Conservation (phyloP, 1,140 invertebrate species). For the Euura lappo region DNA sequence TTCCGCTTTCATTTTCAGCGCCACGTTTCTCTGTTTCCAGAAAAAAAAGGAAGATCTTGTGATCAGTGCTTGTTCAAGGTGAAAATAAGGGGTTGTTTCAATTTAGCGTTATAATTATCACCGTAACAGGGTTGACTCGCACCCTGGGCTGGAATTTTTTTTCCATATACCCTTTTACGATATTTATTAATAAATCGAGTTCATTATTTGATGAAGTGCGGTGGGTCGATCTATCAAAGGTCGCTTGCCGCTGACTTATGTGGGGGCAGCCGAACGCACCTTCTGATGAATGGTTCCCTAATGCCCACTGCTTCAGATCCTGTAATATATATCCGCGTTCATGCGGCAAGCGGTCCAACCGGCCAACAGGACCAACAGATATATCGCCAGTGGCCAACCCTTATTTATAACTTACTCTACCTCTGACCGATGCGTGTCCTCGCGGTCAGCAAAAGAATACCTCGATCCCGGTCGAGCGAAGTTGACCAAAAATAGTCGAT, state of each 20-base stretch:
- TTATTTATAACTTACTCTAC: constrained; percentile 1
- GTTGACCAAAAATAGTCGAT: no score
- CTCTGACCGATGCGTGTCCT: not conserved
- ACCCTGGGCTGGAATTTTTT: not conserved
- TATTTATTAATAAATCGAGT: constrained; percentile 13
- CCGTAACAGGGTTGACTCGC: not conserved
- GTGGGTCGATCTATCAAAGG: constrained; percentile 13
- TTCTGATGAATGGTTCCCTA: constrained; percentile 12
- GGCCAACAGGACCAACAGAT: not conserved
- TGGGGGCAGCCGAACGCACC: not conserved
- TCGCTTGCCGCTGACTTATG: constrained; percentile 16
- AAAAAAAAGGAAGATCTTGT: no score
- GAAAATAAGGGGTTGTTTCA: not conserved
- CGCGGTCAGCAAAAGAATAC: no score
- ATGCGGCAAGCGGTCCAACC: not conserved
- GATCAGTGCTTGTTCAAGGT: not conserved
- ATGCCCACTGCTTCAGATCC: constrained; percentile 7
- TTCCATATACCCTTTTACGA: not conserved
- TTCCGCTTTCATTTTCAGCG: not conserved
- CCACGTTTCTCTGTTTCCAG: not conserved
- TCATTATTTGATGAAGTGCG: constrained; percentile 14
- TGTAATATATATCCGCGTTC: not conserved
- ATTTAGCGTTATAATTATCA: constrained; percentile 3
- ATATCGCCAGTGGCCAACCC: constrained; percentile 1
- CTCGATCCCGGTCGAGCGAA: no score